A percentile compares a stretch with the other conserved stretches of the same genome.
These are phyloP conservation scores for Uria lomvia DNA, from an alignment of 2,113 vertebrate species.

Conservation along the genomic window DNA sequence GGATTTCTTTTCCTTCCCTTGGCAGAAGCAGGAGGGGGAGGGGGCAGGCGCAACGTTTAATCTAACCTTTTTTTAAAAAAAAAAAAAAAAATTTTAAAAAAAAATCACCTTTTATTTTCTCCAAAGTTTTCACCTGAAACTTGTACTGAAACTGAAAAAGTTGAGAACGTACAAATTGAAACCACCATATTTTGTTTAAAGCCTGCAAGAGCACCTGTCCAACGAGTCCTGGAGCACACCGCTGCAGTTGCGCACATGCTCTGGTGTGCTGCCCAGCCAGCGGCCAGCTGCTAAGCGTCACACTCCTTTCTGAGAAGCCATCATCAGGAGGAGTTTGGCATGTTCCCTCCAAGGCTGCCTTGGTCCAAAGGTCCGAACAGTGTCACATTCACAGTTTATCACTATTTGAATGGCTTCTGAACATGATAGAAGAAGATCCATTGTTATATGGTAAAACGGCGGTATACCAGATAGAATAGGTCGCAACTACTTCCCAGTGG, in stretches of 20 bases:
- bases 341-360: background rate
- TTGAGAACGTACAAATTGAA: background rate
- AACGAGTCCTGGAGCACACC: background rate
- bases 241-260: background rate
- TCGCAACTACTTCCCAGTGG: background rate
- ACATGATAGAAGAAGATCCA: background rate
- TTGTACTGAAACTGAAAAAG: background rate
- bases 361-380: background rate
- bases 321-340: background rate
- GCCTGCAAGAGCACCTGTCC: background rate
- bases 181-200: background rate
- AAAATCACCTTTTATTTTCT: background rate
- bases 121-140: background rate
- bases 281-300: background rate
- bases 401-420: background rate
- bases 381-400: background rate
- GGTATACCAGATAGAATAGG: background rate
- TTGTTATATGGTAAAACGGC: background rate
- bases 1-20: background rate
- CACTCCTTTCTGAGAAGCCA: background rate
- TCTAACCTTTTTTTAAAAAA: background rate
- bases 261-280: background rate
- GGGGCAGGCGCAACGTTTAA: background rate
- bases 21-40: background rate
- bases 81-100: too few species aligned